Percentiles rank a stretch among this genome's conserved stretches.
Evolutionary conservation across 2,888 invertebrate species (phyloP).

Genomic region (Glaucopsyche alexis): DNA sequence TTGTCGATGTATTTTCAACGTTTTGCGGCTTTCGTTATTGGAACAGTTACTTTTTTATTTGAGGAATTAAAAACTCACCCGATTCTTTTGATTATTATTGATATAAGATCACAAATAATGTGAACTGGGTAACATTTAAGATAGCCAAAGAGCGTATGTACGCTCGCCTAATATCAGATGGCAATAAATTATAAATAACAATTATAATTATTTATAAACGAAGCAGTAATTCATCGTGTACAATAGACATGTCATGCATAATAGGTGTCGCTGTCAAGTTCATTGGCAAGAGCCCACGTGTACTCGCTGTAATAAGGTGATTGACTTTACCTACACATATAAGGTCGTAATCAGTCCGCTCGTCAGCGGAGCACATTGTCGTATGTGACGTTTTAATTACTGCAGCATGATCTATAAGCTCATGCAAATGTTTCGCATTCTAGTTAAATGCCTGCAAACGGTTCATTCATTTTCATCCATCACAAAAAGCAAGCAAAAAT

Average conservation of each 20-base stretch:
- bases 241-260: conserved; percentile 59
- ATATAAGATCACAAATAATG: background rate
- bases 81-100: background rate
- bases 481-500: background rate
- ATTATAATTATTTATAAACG: conserved; percentile 32
- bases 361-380: conserved; percentile 41
- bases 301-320: conserved; percentile 61
- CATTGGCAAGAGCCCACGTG: conserved; percentile 72
- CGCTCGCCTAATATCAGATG: background rate
- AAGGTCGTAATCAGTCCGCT: conserved; percentile 56
- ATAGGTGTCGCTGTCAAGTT: conserved; percentile 60
- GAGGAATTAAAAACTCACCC: background rate
- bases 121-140: background rate
- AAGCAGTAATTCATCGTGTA: conserved; percentile 30
- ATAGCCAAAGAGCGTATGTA: background rate
- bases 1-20: conserved; percentile 5
- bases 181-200: conserved; percentile 30
- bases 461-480: conserved; percentile 6
- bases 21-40: background rate
- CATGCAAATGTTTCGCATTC: conserved; percentile 16
- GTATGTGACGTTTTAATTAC: conserved; percentile 30
- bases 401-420: conserved; percentile 26
- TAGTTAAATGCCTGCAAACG: conserved; percentile 19
- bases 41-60: conserved; percentile 3
- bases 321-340: conserved; percentile 63